Evolutionary conservation across 2,888 invertebrate genomes (phyloP).

Genomic region (Unio delphinus): DNA sequence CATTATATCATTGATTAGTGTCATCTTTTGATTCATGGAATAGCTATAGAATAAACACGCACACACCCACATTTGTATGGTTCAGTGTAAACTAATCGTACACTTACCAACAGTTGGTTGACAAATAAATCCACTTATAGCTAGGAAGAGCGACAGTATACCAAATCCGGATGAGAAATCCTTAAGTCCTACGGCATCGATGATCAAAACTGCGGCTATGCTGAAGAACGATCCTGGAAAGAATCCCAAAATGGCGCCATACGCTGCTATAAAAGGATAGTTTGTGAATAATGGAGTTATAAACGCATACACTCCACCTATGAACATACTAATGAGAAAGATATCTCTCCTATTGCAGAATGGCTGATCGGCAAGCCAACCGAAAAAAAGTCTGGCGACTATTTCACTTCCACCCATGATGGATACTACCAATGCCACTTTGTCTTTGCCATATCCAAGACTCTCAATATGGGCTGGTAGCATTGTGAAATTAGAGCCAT

Average conservation of each 20-base stretch:
- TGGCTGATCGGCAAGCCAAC: slow-evolving; percentile 82
- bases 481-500: slow-evolving; percentile 83
- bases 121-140: slow-evolving; percentile 22
- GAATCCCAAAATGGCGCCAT: slow-evolving; percentile 36
- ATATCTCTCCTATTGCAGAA: slow-evolving; percentile 76
- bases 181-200: slow-evolving; percentile 39
- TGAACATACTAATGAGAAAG: slow-evolving; percentile 20
- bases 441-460: slow-evolving; percentile 76
- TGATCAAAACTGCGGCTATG: slow-evolving; percentile 32
- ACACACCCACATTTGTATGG: neutral
- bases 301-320: slow-evolving; percentile 22
- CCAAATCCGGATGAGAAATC: slow-evolving; percentile 38
- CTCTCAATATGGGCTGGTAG: slow-evolving; percentile 81
- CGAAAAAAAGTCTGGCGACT: slow-evolving; percentile 81
- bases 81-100: neutral
- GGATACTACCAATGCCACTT: slow-evolving; percentile 73
- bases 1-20: too few relatives aligned
- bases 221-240: slow-evolving; percentile 42
- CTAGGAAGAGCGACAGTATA: slow-evolving; percentile 25
- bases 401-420: slow-evolving; percentile 83
- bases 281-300: slow-evolving; percentile 26
- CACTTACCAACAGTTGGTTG: slow-evolving; percentile 41
- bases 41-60: too few relatives aligned
- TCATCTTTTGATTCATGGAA: too few relatives aligned
- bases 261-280: slow-evolving; percentile 24